Evolutionary conservation across 2,797 vertebrate genomes (phyloP).

Genomic region (Hemibagrus guttatus): DNA sequence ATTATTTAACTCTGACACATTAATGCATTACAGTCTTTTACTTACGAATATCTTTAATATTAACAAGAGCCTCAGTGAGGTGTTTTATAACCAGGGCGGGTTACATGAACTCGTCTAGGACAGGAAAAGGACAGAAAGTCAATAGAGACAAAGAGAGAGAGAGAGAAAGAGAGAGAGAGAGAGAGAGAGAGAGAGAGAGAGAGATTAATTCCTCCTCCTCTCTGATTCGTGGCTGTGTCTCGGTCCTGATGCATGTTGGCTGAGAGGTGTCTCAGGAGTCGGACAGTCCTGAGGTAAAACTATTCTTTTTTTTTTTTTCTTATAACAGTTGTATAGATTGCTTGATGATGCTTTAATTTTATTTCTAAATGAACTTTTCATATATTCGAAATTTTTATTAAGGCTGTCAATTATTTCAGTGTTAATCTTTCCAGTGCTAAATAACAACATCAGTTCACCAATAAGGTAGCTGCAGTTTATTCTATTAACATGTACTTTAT

Average conservation of each 20-base stretch:
- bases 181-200: conserved; percentile 59
- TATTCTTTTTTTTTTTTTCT: not conserved
- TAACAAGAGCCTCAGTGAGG: not conserved
- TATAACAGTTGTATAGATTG: not conserved
- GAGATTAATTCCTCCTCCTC: conserved; percentile 48
- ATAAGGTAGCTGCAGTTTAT: not conserved
- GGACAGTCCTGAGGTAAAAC: conserved; percentile 9
- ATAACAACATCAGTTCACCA: too few species aligned
- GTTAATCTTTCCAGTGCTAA: not conserved
- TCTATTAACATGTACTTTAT: not conserved
- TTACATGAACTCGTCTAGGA: conserved; percentile 27
- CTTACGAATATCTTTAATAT: not conserved
- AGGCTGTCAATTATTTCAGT: not conserved
- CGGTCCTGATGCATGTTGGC: conserved; percentile 62
- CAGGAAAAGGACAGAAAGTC: conserved; percentile 40
- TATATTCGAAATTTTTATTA: not conserved
- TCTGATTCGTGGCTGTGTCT: conserved; percentile 58
- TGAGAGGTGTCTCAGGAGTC: conserved; percentile 53
- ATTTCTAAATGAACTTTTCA: not conserved
- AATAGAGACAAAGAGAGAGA: conserved; percentile 11
- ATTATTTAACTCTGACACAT: not conserved
- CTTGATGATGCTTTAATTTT: not conserved
- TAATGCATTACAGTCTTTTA: not conserved
- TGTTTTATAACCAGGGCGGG: conserved; percentile 19
- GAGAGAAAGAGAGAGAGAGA: conserved; percentile 12